Percentiles rank a stretch among this genome's conserved stretches.
phyloP scores from a whole-genome alignment of 2,113 vertebrate species.

The Willisornis vidua region DNA sequence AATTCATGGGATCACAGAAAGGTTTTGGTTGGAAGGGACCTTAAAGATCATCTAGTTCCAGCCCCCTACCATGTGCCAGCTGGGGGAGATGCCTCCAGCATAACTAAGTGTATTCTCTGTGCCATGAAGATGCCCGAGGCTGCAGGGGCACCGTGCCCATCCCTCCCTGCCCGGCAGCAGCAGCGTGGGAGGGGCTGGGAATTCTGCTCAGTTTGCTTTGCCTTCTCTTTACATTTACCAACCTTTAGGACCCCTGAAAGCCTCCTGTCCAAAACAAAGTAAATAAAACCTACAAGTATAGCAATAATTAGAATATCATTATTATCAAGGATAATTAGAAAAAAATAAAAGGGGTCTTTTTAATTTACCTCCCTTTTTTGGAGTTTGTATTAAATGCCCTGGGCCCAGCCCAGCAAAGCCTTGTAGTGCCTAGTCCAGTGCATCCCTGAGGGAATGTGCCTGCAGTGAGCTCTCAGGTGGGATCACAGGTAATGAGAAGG shows the following conservation, averaged over 20 bases:
- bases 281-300: not conserved
- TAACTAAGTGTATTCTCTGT: not conserved
- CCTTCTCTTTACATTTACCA: not conserved
- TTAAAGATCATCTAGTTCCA: not conserved
- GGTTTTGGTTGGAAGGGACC: not conserved
- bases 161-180: not conserved
- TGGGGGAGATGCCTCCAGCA: conserved; percentile 9
- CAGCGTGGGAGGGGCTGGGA: not conserved
- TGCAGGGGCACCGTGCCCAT: not conserved
- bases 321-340: not conserved
- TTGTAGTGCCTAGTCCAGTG: rapidly evolving
- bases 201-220: not conserved
- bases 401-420: not conserved
- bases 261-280: not conserved
- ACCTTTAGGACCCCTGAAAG: not conserved
- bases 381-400: too few relatives aligned
- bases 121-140: not conserved
- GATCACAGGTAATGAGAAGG: rapidly evolving
- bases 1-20: not conserved
- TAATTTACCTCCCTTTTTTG: not conserved
- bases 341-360: not conserved
- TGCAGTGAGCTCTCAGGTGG: not conserved
- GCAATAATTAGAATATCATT: not conserved
- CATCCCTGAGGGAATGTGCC: not conserved
- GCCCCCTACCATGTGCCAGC: not conserved